Conservation (phyloP, 2,888 invertebrate species). For the Pseudococcus viburni region DNA sequence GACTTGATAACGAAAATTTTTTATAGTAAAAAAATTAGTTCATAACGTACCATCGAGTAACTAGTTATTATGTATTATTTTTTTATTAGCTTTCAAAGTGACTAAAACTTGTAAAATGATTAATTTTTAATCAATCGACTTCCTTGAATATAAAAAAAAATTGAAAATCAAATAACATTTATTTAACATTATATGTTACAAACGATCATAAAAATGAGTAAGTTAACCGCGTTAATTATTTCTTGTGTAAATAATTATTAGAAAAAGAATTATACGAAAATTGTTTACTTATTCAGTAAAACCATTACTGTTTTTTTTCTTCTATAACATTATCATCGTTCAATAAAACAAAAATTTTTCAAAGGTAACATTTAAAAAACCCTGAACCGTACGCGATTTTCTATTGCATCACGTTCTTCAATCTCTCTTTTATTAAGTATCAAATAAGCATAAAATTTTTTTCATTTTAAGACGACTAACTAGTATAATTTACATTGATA, state of each 20-base stretch:
- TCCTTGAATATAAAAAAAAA: constrained; percentile 11
- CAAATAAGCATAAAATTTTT: constrained; percentile 43
- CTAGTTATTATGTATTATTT: constrained; percentile 9
- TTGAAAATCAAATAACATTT: constrained; percentile 35
- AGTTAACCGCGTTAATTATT: neutral
- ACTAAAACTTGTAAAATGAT: constrained; percentile 41
- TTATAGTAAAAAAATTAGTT: constrained; percentile 23
- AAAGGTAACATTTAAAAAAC: constrained; percentile 41
- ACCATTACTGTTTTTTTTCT: neutral
- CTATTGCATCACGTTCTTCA: constrained; percentile 1
- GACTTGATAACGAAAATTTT: neutral
- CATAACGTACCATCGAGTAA: constrained; percentile 35
- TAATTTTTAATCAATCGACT: constrained; percentile 9
- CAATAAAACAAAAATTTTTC: constrained; percentile 7
- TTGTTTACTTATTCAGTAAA: neutral
- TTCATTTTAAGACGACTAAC: constrained; percentile 5
- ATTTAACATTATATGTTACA: constrained; percentile 52
- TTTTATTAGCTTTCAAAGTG: constrained; percentile 45
- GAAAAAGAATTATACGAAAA: constrained; percentile 26
- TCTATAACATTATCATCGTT: neutral
- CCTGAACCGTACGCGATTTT: constrained; percentile 27
- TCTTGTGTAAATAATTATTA: constrained; percentile 34
- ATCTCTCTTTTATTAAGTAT: neutral
- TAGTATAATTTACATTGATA: constrained; percentile 38
- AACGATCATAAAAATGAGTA: constrained; percentile 41